These are phyloP conservation scores for Sinohyriopsis cumingii DNA, from an alignment of 2,888 invertebrate species.

Conservation along the genomic window DNA sequence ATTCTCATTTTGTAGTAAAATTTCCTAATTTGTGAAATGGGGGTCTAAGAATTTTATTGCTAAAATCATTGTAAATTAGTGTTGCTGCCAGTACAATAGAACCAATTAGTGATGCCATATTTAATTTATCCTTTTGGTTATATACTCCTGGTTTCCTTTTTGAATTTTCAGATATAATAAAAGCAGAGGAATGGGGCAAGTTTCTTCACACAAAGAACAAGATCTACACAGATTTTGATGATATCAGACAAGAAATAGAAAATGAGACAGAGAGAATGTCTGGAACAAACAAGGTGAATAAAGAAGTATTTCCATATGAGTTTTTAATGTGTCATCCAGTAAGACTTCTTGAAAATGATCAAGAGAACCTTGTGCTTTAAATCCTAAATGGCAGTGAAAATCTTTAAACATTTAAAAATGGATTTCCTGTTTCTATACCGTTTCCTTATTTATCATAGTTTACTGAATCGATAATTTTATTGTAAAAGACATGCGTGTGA, in stretches of 20 bases:
- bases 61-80: background rate
- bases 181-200: slow-evolving; percentile 94
- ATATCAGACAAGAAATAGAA: slow-evolving; percentile 93
- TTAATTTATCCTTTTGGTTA: background rate
- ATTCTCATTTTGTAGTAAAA: no score
- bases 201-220: slow-evolving; percentile 94
- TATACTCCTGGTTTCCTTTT: background rate
- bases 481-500: no score
- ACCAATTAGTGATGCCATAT: no score
- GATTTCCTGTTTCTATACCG: no score
- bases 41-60: background rate
- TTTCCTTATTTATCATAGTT: no score
- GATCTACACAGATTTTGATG: slow-evolving; percentile 91
- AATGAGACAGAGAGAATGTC: slow-evolving; percentile 95
- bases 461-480: no score
- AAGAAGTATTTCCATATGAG: background rate
- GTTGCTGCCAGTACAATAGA: background rate
- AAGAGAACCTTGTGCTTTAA: no score
- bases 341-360: no score
- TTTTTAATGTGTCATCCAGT: background rate
- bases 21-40: no score
- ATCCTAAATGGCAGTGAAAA: no score
- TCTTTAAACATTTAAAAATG: no score
- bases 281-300: slow-evolving; percentile 86
- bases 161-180: slow-evolving; percentile 82